Conservation (phyloP, 2,113 vertebrate species). For the Anser cygnoides region DNA sequence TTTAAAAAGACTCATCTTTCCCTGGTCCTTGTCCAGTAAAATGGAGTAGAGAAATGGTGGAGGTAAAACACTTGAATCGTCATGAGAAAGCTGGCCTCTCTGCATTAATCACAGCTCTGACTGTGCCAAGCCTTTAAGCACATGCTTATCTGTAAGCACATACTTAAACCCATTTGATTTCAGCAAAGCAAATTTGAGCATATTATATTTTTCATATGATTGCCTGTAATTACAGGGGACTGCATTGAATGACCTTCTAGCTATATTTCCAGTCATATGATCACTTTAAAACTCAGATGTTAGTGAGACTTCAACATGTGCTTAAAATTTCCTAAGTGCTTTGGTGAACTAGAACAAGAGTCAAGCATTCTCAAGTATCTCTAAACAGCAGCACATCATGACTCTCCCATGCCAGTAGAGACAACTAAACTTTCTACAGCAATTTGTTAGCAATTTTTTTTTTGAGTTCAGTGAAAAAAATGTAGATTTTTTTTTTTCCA, state of each 20-base stretch:
- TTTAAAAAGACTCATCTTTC: not conserved
- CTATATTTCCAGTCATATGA: constrained; percentile 66
- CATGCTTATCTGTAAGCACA: constrained; percentile 68
- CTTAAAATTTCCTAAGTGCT: constrained; percentile 59
- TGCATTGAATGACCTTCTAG: constrained; percentile 56
- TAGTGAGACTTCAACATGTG: constrained; percentile 55
- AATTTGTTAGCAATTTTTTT: not conserved
- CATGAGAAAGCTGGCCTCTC: constrained; percentile 8
- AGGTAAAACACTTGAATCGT: constrained; percentile 35
- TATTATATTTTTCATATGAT: constrained; percentile 69
- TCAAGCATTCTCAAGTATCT: constrained; percentile 37
- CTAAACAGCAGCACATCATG: constrained; percentile 9
- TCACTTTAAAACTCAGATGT: constrained; percentile 60
- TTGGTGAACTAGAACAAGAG: constrained; percentile 45
- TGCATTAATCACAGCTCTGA: constrained; percentile 27
- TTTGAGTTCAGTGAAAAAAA: not conserved
- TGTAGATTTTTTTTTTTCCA: not conserved
- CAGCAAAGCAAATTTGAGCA: constrained; percentile 66
- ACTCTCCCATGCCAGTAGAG: constrained; percentile 15
- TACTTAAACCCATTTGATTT: constrained; percentile 68
- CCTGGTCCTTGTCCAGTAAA: not conserved
- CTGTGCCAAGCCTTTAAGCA: constrained; percentile 58
- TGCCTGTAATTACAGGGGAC: constrained; percentile 64
- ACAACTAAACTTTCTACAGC: not conserved
- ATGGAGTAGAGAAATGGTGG: not conserved